Percentiles rank a stretch among this genome's conserved stretches.
These are phyloP conservation scores for Cacatua alba DNA, from an alignment of 2,113 vertebrate genomes.

Conservation along the genomic window DNA sequence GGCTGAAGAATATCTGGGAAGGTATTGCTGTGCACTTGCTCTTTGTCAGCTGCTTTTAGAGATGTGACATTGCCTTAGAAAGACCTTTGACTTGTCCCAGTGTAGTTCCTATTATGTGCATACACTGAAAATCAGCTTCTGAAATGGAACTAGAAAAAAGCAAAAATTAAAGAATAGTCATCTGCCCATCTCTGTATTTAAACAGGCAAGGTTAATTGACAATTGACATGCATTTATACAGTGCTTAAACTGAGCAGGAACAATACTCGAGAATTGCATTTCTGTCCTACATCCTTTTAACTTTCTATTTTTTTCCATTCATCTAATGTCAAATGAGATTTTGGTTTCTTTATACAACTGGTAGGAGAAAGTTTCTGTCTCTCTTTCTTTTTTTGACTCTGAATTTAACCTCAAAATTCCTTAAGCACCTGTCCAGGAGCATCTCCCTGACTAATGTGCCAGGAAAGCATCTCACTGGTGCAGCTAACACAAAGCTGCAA, in stretches of 20 bases:
- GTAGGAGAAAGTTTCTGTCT: constrained; percentile 1
- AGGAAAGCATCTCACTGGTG: neutral
- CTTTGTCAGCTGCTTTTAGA: neutral
- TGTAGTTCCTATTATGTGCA: neutral
- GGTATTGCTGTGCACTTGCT: neutral
- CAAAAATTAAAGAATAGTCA: constrained; percentile 50
- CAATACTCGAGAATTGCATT: constrained; percentile 18
- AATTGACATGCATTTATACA: constrained; percentile 56
- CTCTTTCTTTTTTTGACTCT: neutral
- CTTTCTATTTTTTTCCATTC: neutral
- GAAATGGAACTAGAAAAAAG: constrained; percentile 28
- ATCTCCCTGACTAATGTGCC: constrained; percentile 16
- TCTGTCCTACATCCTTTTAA: constrained; percentile 10
- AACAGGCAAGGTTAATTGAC: constrained; percentile 65
- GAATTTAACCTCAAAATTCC: constrained; percentile 19
- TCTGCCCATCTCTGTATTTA: constrained; percentile 62
- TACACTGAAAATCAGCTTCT: constrained; percentile 8
- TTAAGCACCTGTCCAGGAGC: neutral
- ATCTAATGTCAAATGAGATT: neutral
- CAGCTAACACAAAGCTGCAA: constrained; percentile 18
- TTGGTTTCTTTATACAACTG: neutral
- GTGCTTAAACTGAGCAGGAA: constrained; percentile 29
- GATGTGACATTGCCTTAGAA: neutral
- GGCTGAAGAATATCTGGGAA: neutral
- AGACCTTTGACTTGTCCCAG: neutral